Evolutionary conservation across 2,113 vertebrate species (phyloP), one percentile per base, ranked within the genome.

Genomic region (Myotis yumanensis): DNA sequence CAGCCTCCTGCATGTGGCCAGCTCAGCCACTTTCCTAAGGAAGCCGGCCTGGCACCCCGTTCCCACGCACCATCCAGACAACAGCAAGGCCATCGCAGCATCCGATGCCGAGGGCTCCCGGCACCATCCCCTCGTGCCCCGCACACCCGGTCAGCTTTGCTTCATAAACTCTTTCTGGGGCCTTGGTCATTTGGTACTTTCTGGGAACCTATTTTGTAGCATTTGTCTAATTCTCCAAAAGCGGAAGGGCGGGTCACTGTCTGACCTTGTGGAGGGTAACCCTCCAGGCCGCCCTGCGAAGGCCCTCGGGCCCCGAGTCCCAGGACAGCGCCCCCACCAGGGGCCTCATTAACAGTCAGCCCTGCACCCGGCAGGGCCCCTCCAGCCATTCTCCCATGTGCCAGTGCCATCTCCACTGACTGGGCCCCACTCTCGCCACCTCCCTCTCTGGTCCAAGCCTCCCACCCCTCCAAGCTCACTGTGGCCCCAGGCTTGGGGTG

Each of bases 11-110:
- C 11, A 12, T 22, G 30, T 7, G 68, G 52, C 14, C 18, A 5
- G 48, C 3, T 0, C 0, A 66, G 66, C 57, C 3, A 1, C 1
- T 6, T 48, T 48, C 51, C 1, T 3, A 37, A 66, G 57, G 12
- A 11, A 54, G 46, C n/a, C 35, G 8, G 69, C 14, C n/a, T 30
- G 8, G 69, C 14, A 14, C 18, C 43, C 51, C 35, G n/a, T 4
- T 37, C n/a, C 40, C 69, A 52, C 3, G 3, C 25, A 11, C 22
- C 32, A 17, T 23, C 9, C 2, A 2, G 16, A 25, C 3, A 4
- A 48, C 22, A 17, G 25, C 37, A 35, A 68, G 75, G 14, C 20
- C 52, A 23, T 2, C 2, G 1, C 30, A 4, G 86, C 5, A 10
- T 4, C 69, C 4, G 37, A 37, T 3, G 18, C 40, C 0, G 14